A percentile compares a stretch with the other conserved stretches of the same genome.
These are phyloP conservation scores for Gobionotothen gibberifrons DNA, from an alignment of 2,797 vertebrate species.

Conservation along the genomic window DNA sequence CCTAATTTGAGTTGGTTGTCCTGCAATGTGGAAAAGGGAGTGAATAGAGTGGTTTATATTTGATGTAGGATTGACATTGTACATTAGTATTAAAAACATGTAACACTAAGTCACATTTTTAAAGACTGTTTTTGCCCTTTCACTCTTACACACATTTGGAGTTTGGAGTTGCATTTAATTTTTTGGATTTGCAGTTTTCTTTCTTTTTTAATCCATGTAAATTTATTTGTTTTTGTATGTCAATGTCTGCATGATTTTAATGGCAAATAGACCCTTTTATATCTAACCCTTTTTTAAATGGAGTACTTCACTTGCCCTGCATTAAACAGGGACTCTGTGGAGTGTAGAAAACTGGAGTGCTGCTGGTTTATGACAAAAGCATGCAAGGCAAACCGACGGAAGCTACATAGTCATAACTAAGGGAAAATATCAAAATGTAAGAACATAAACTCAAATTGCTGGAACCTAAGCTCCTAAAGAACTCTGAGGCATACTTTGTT, in stretches of 20 bases:
- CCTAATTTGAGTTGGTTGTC: slow-evolving; percentile 35
- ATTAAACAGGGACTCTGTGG: slow-evolving; percentile 7
- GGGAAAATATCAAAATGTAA: background rate
- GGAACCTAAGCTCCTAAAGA: background rate
- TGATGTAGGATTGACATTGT: slow-evolving; percentile 42
- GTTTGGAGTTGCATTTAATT: slow-evolving; percentile 21
- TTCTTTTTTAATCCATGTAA: slow-evolving; percentile 59
- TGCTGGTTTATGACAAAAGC: slow-evolving; percentile 4
- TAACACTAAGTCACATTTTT: slow-evolving; percentile 53
- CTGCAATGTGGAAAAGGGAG: slow-evolving; percentile 32
- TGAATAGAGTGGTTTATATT: slow-evolving; percentile 34
- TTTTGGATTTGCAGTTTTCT: slow-evolving; percentile 22
- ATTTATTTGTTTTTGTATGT: slow-evolving; percentile 70
- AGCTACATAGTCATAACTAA: background rate
- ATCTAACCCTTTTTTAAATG: background rate
- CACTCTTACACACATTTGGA: slow-evolving; percentile 24
- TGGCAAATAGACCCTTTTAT: slow-evolving; percentile 14
- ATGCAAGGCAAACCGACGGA: slow-evolving; percentile 12
- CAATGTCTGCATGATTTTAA: slow-evolving; percentile 63
- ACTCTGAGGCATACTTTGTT: background rate
- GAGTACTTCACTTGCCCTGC: slow-evolving; percentile 17
- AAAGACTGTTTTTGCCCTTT: slow-evolving; percentile 14
- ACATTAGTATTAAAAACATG: slow-evolving; percentile 43
- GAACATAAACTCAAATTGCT: slow-evolving; percentile 1
- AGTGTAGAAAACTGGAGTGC: slow-evolving; percentile 15